Evolutionary conservation across 2,797 vertebrate species (phyloP).

Genomic region (Limosa lapponica): DNA sequence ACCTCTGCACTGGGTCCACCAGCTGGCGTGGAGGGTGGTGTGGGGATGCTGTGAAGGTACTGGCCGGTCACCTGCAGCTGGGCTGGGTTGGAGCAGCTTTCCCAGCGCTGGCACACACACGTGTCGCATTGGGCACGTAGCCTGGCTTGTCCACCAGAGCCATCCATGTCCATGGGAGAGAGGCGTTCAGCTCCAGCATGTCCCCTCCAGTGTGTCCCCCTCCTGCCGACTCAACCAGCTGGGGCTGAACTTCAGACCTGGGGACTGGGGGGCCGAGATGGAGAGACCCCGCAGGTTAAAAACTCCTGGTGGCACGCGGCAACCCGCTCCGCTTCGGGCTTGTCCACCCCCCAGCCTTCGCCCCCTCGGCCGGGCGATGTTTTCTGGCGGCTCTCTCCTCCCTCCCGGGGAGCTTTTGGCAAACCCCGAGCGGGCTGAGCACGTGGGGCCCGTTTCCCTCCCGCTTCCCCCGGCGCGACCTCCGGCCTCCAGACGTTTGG

Average conservation of each 20-base stretch:
- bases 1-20: not conserved
- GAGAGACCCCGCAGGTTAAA: not conserved
- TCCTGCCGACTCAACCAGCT: not conserved
- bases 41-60: not conserved
- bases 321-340: fast-evolving
- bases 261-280: fast-evolving
- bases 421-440: not conserved
- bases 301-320: fast-evolving
- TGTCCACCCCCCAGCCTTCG: fast-evolving
- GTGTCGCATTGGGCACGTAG: fast-evolving
- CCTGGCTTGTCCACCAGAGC: fast-evolving
- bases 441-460: not conserved
- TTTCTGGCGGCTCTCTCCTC: not conserved
- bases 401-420: not conserved
- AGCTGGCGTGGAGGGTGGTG: not conserved
- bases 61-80: fast-evolving
- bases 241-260: not conserved
- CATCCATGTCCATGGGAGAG: fast-evolving
- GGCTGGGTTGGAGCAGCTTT: not conserved
- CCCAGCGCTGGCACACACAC: not conserved
- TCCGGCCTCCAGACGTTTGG: constrained; percentile 30
- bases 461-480: not conserved
- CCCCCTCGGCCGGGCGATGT: fast-evolving
- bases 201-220: not conserved
- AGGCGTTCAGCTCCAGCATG: fast-evolving